Percentiles rank a stretch among this genome's conserved stretches.
Evolutionary conservation across 2,113 vertebrate genomes (phyloP).

Genomic region (Neogale vison): DNA sequence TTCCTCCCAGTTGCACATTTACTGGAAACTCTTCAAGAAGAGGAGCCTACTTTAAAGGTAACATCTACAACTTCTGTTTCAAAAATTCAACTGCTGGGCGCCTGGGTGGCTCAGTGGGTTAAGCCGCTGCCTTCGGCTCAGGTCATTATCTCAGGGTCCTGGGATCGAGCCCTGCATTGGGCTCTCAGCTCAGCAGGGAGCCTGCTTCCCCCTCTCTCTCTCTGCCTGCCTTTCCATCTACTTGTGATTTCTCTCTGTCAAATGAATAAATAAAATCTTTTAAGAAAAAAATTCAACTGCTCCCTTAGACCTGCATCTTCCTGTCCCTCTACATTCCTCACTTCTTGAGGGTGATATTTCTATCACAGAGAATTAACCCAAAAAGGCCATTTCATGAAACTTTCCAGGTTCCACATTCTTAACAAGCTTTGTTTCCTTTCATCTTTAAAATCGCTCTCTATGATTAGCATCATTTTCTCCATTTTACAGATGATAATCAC

Average conservation of each 20-base stretch:
- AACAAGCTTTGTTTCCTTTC: neutral
- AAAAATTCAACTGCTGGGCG: conserved; percentile 1
- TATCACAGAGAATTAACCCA: neutral
- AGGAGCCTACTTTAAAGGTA: neutral
- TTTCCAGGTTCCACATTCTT: neutral
- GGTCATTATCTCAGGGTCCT: too few relatives aligned
- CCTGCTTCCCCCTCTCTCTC: too few relatives aligned
- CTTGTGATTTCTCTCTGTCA: too few relatives aligned
- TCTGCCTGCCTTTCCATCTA: too few relatives aligned
- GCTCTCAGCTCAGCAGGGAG: too few relatives aligned
- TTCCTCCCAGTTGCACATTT: neutral
- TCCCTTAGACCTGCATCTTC: neutral
- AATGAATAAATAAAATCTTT: too few relatives aligned
- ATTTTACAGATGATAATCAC: neutral
- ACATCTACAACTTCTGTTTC: conserved; percentile 9
- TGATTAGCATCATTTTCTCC: neutral
- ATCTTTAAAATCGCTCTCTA: neutral
- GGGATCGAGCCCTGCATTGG: too few relatives aligned
- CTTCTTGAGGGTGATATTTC: neutral
- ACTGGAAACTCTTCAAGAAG: neutral
- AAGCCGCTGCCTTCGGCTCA: too few relatives aligned
- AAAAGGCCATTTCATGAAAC: neutral
- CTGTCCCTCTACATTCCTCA: neutral
- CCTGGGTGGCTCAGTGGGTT: too few relatives aligned
- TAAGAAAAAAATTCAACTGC: conserved; percentile 3